Evolutionary conservation across 1,140 invertebrate species (phyloP).

Genomic region (Drosophila nikananu): DNA sequence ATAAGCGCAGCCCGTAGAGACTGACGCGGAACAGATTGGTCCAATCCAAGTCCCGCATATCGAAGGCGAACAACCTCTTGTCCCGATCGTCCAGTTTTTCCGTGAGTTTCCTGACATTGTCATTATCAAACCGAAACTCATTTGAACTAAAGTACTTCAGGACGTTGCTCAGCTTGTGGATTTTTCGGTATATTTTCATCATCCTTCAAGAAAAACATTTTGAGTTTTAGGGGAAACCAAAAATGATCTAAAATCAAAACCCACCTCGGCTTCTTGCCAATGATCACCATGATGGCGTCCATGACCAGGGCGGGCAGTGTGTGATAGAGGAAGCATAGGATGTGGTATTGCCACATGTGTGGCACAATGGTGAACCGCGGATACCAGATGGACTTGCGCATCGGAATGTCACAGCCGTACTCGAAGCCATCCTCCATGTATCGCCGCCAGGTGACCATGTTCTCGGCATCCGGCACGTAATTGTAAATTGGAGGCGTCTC

Average conservation of each 20-base stretch:
- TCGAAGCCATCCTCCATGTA: conserved; percentile 86
- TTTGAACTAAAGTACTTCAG: conserved; percentile 90
- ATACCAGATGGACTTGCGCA: conserved; percentile 86
- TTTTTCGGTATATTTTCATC: conserved; percentile 90
- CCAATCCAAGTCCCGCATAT: conserved; percentile 90
- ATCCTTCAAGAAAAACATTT: conserved; percentile 86
- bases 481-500: conserved; percentile 89
- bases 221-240: not conserved
- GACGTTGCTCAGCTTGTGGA: conserved; percentile 89
- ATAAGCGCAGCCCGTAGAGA: conserved; percentile 88
- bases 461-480: conserved; percentile 89
- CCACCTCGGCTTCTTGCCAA: conserved; percentile 87
- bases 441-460: conserved; percentile 89
- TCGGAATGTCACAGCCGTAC: conserved; percentile 84
- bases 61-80: conserved; percentile 89
- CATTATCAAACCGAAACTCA: conserved; percentile 90
- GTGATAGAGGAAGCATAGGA: conserved; percentile 87
- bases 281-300: conserved; percentile 86
- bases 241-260: not conserved
- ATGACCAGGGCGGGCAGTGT: conserved; percentile 87
- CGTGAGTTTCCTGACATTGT: conserved; percentile 89
- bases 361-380: conserved; percentile 86
- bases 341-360: conserved; percentile 85
- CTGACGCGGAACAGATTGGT: conserved; percentile 88
- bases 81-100: conserved; percentile 88